Evolutionary conservation across 1,140 invertebrate genomes (phyloP).

Genomic region (Glomeris maerens): DNA sequence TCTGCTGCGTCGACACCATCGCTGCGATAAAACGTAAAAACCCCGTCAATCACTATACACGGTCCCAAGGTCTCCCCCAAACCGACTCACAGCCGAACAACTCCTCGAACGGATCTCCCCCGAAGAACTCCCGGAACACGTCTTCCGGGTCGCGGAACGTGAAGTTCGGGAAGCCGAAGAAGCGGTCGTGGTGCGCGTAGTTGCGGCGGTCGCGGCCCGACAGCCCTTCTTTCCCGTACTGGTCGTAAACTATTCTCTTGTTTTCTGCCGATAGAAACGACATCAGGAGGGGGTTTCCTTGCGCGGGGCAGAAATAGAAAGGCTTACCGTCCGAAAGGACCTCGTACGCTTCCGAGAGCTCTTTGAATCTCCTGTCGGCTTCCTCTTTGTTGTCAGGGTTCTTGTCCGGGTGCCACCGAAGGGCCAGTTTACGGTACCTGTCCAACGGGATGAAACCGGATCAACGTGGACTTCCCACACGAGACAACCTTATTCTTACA

Average conservation of each 20-base stretch:
- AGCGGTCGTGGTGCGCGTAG: conserved; percentile 44
- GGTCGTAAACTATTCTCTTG: conserved; percentile 62
- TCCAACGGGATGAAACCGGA: conserved; percentile 11
- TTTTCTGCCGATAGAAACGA: conserved; percentile 31
- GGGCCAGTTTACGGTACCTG: conserved; percentile 89
- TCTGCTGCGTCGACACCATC: background rate
- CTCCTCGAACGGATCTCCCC: conserved; percentile 39
- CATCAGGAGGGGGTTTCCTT: background rate
- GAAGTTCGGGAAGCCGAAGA: conserved; percentile 46
- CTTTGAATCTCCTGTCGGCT: conserved; percentile 90
- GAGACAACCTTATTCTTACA: too few relatives aligned
- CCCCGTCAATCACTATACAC: background rate
- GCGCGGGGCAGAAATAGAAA: background rate
- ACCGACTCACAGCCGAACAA: conserved; percentile 66
- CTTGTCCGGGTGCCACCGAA: conserved; percentile 99
- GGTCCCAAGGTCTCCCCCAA: too few relatives aligned
- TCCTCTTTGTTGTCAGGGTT: conserved; percentile 93
- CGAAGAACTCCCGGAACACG: conserved; percentile 69
- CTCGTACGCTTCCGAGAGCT: conserved; percentile 98
- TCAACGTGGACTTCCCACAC: too few relatives aligned
- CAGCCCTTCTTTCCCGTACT: conserved; percentile 84
- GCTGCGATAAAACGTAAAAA: background rate
- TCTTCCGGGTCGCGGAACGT: conserved; percentile 94
- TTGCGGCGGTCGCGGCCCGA: conserved; percentile 29
- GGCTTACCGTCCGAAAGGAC: conserved; percentile 87